Conservation (phyloP, 2,888 invertebrate genomes). For the Troilus luridus region DNA sequence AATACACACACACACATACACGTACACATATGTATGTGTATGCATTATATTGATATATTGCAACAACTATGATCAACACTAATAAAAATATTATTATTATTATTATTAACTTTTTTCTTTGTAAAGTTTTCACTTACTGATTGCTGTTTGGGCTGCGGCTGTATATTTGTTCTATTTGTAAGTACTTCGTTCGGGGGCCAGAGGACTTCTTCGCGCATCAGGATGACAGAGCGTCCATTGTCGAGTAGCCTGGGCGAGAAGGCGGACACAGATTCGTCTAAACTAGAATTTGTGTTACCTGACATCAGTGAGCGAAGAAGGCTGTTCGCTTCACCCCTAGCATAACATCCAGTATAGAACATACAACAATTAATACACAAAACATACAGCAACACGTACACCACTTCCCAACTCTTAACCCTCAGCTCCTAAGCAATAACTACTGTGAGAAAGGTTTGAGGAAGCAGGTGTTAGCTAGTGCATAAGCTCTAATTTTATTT, state of each 20-base stretch:
- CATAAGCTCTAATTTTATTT: not conserved
- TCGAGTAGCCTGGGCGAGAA: conserved; percentile 12
- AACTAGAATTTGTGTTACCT: conserved; percentile 56
- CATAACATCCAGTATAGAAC: conserved; percentile 50
- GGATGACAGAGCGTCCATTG: conserved; percentile 62
- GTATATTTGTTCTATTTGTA: conserved; percentile 61
- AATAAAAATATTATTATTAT: too few relatives aligned
- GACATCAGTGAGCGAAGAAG: conserved; percentile 80
- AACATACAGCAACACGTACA: conserved; percentile 1
- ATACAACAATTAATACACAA: not conserved
- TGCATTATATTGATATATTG: too few relatives aligned
- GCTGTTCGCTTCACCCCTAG: conserved; percentile 80
- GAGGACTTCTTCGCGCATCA: conserved; percentile 63
- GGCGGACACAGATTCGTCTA: conserved; percentile 18
- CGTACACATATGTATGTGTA: too few relatives aligned
- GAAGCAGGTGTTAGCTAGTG: not conserved
- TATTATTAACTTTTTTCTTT: not conserved
- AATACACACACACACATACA: too few relatives aligned
- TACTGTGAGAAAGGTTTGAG: not conserved
- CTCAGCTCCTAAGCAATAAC: not conserved
- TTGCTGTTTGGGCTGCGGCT: not conserved
- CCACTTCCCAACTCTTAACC: not conserved
- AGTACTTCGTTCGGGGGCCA: conserved; percentile 63
- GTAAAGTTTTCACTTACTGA: not conserved
- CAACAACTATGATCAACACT: too few relatives aligned